These are phyloP conservation scores for Conistra vaccinii DNA, from an alignment of 2,888 invertebrate species.

Conservation along the genomic window DNA sequence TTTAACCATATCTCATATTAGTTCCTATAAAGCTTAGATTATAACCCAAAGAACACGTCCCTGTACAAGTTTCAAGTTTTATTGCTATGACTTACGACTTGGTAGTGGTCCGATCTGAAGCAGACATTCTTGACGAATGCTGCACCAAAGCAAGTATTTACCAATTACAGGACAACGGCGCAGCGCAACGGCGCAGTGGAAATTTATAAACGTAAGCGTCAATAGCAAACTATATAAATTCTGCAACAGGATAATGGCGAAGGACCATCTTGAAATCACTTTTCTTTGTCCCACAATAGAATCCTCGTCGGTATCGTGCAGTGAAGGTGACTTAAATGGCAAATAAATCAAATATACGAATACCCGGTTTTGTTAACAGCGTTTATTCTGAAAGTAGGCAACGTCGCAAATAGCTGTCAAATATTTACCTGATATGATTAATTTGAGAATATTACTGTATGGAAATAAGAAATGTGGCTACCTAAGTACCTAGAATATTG, in stretches of 20 bases:
- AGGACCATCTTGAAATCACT: conserved; percentile 7
- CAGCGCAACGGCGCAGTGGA: conserved; percentile 21
- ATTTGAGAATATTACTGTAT: no score
- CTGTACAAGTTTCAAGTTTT: neutral
- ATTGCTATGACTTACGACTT: conserved; percentile 24
- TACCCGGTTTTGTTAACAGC: neutral
- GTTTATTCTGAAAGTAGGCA: no score
- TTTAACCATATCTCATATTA: neutral
- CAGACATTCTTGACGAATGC: conserved; percentile 12
- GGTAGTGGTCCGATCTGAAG: neutral
- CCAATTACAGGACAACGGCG: conserved; percentile 26
- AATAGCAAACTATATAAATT: conserved; percentile 15
- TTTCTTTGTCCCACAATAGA: conserved; percentile 25
- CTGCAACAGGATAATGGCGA: conserved; percentile 17
- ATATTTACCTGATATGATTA: no score
- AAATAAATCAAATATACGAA: conserved; percentile 21
- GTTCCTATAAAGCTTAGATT: neutral
- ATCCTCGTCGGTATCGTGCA: conserved; percentile 14
- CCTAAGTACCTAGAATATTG: no score
- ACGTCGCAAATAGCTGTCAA: no score
- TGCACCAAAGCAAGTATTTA: conserved; percentile 16
- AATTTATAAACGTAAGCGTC: conserved; percentile 23
- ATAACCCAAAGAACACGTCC: no score
- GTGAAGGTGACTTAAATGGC: conserved; percentile 19
- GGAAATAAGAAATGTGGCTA: no score